Evolutionary conservation across 2,888 invertebrate genomes (phyloP), one percentile per base, ranked within the genome.

Genomic region (Chelonus formosanus): DNA sequence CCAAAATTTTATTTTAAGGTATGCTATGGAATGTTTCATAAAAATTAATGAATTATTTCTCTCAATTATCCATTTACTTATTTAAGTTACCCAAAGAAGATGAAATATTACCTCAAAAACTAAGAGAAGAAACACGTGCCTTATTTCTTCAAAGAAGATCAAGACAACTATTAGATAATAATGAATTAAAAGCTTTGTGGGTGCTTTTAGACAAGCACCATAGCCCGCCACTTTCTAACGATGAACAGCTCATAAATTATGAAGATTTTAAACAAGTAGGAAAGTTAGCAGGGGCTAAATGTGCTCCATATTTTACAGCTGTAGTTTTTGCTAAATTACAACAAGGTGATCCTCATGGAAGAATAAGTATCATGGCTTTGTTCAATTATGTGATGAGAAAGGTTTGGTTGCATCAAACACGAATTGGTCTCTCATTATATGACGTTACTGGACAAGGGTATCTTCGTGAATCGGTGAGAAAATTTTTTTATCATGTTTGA

Each of bases 361-460:
- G 94, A 65, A 92, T 98, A 40, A 92, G 94, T 31, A 95, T 96
- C 20, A 92, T 93, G 83, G 92, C 94, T 0, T 88, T 98, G 67
- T 97, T 97, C 84, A 97, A 97, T 85, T 98, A 97, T 80, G 92
- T 96, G 0, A 95, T 97, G 96, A 88, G 95, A 8, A 93, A 97
- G 80, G 95, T 96, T 5, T 98, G 97, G 97, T 86, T 96, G 55
- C 94, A 95, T 78, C 97, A 98, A 85, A 97, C 97, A 0, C 88
- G 97, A 78, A 95, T 98, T 64, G 96, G 97, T 0, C 87, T 98
- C 34, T 95, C 96, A 0, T 86, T 97, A 43, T 97, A 97, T 82
- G 98, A 98, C 84, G 92, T 93, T 56, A 91, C 93, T 1, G 98
- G 98, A 0, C 95, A 96, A 81, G 96, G 96, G 8, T 96, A 92